These are phyloP conservation scores for Cichladusa arquata DNA, from an alignment of 2,113 vertebrate genomes.

Conservation along the genomic window DNA sequence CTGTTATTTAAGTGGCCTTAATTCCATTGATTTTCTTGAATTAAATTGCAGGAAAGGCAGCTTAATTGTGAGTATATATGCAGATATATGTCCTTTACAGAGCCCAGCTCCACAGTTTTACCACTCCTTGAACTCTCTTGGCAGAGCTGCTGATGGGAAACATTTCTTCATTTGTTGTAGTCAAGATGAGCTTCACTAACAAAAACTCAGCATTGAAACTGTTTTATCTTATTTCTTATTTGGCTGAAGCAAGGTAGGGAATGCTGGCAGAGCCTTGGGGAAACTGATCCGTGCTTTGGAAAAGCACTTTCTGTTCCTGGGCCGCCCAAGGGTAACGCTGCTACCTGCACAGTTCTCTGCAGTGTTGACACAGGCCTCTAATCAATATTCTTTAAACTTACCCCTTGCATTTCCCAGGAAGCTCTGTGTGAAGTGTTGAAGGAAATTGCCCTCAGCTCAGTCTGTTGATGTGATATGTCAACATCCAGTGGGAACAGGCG, in stretches of 20 bases:
- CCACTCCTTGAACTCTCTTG: background rate
- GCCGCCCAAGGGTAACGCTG: background rate
- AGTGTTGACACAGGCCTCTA: background rate
- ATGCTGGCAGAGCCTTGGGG: background rate
- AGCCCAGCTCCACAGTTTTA: background rate
- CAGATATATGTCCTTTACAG: background rate
- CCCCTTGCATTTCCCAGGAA: background rate
- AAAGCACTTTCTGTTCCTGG: background rate
- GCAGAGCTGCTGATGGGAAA: background rate
- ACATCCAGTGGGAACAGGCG: background rate
- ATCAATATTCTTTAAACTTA: background rate
- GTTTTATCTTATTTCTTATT: background rate
- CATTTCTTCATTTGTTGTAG: background rate
- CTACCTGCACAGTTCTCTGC: background rate
- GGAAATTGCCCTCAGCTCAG: background rate
- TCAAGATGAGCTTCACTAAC: background rate
- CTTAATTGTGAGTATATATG: background rate
- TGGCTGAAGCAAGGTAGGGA: background rate
- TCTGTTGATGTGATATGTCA: background rate
- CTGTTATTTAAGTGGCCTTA: background rate
- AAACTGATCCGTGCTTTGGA: background rate
- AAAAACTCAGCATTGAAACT: background rate
- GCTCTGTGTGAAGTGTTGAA: background rate
- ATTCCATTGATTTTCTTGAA: slow-evolving; percentile 2
- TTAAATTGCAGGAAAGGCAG: background rate